These are phyloP conservation scores for Trissolcus brochymenae DNA, from an alignment of 2,888 invertebrate genomes.

Conservation along the genomic window DNA sequence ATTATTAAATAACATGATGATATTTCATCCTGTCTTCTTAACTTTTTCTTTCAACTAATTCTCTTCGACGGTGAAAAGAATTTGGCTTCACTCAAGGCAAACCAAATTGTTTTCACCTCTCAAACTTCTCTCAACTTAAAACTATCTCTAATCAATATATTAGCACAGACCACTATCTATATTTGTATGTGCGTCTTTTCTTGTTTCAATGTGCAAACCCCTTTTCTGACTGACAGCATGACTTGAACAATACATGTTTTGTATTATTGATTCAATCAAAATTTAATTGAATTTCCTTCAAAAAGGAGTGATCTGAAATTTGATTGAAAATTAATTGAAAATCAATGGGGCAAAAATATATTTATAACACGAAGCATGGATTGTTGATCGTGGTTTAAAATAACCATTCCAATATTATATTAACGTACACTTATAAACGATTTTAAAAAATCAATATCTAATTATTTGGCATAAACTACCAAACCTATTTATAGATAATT, in stretches of 20 bases:
- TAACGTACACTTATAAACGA: conserved; percentile 22
- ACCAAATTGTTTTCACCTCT: background rate
- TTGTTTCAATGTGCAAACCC: conserved; percentile 54
- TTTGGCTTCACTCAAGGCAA: conserved; percentile 10
- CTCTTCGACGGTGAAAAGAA: conserved; percentile 15
- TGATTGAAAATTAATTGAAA: background rate
- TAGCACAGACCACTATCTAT: conserved; percentile 56
- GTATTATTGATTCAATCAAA: conserved; percentile 10
- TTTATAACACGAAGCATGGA: conserved; percentile 67
- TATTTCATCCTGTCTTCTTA: conserved; percentile 25
- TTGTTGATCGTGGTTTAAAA: conserved; percentile 52
- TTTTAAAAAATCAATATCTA: background rate
- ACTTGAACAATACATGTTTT: conserved; percentile 61
- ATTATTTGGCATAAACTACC: too few relatives aligned
- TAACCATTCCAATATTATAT: conserved; percentile 24
- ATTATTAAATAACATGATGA: background rate
- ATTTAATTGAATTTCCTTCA: too few relatives aligned
- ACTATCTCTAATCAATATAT: conserved; percentile 39
- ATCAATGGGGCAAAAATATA: conserved; percentile 21
- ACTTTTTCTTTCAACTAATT: background rate
- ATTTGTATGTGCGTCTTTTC: conserved; percentile 45
- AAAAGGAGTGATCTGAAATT: conserved; percentile 11
- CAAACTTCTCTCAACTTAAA: conserved; percentile 21
- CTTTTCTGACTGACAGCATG: conserved; percentile 50
- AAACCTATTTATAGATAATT: conserved; percentile 6